These are phyloP conservation scores for Mola mola DNA, from an alignment of 2,113 vertebrate species.

Conservation along the genomic window DNA sequence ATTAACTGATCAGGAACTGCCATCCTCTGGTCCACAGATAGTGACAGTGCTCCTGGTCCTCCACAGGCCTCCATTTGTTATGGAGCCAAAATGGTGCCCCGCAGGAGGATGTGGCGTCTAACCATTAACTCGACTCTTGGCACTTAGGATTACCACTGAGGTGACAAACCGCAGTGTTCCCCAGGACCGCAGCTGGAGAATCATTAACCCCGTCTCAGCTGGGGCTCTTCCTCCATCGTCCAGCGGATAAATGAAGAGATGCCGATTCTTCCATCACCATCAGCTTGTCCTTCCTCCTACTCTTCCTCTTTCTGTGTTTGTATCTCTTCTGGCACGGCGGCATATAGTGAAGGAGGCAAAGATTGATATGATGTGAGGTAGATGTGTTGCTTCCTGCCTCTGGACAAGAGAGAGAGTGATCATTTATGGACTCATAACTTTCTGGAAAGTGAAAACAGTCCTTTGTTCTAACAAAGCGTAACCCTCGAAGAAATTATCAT, in stretches of 20 bases:
- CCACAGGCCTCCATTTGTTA: constrained; percentile 71
- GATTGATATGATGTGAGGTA: constrained; percentile 73
- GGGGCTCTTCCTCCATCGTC: constrained; percentile 68
- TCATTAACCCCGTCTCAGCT: constrained; percentile 72
- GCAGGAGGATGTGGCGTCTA: constrained; percentile 75
- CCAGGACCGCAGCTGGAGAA: constrained; percentile 53
- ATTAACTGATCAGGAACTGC: constrained; percentile 69
- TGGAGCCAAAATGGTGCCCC: constrained; percentile 50
- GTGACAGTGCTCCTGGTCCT: constrained; percentile 45
- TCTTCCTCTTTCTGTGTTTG: constrained; percentile 68
- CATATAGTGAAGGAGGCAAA: constrained; percentile 64
- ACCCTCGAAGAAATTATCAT: constrained; percentile 62
- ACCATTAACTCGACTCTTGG: constrained; percentile 77
- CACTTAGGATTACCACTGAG: constrained; percentile 21
- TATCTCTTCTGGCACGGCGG: constrained; percentile 68
- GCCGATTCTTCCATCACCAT: constrained; percentile 71
- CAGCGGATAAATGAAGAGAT: constrained; percentile 66
- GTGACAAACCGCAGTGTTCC: constrained; percentile 57
- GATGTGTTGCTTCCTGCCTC: constrained; percentile 67
- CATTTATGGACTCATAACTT: constrained; percentile 71
- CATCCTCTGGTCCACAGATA: constrained; percentile 56
- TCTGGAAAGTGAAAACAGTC: constrained; percentile 30
- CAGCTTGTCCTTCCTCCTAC: constrained; percentile 73
- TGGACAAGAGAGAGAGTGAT: constrained; percentile 32
- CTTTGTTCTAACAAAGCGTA: constrained; percentile 43